Conservation (phyloP, 2,113 vertebrate genomes). For the Mustela lutreola region DNA sequence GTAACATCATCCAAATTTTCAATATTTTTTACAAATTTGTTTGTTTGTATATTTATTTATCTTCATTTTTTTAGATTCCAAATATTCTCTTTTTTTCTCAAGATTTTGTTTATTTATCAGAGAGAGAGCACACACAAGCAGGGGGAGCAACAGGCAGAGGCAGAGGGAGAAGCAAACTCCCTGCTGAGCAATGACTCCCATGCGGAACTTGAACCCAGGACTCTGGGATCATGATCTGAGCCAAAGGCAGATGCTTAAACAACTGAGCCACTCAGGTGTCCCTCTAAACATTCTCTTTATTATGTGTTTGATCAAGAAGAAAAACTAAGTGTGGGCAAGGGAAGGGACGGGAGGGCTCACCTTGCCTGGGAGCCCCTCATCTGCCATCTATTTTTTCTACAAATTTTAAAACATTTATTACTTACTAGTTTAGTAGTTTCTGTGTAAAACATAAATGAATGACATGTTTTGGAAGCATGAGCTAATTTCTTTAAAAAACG, state of each 20-base stretch:
- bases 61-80: background rate
- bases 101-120: too few relatives aligned
- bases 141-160: too few relatives aligned
- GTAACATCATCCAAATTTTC: background rate
- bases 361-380: background rate
- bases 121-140: too few relatives aligned
- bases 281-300: background rate
- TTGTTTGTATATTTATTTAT: background rate
- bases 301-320: background rate
- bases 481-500: background rate
- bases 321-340: background rate
- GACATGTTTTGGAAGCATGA: background rate
- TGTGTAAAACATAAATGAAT: background rate
- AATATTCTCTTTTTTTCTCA: background rate
- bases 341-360: background rate
- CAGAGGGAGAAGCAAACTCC: too few relatives aligned
- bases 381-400: background rate
- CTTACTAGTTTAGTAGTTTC: background rate
- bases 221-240: too few relatives aligned
- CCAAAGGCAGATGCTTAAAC: too few relatives aligned
- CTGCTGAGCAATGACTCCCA: too few relatives aligned
- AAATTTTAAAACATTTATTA: background rate
- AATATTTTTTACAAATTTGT: background rate
- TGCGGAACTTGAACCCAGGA: too few relatives aligned
- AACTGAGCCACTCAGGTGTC: too few relatives aligned